Evolutionary conservation across 2,797 vertebrate species (phyloP).

Genomic region (Tolypeutes matacus): DNA sequence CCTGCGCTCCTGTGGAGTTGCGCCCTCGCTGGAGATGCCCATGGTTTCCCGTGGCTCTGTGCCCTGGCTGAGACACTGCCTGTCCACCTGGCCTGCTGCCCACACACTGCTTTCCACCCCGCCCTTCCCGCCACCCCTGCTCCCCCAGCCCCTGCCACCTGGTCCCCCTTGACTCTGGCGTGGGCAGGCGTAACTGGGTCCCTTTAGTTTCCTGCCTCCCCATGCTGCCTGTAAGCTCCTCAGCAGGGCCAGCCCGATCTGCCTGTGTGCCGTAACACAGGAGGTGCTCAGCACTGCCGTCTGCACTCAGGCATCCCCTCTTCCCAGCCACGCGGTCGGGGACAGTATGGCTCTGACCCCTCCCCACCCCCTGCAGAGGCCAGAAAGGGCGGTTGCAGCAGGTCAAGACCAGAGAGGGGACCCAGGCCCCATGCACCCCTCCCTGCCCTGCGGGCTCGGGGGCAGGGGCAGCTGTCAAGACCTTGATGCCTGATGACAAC

Average conservation of each 20-base stretch:
- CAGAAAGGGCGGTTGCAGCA: no score
- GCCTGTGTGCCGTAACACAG: background rate
- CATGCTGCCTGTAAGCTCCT: background rate
- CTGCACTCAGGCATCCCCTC: background rate
- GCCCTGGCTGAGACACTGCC: background rate
- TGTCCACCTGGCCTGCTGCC: background rate
- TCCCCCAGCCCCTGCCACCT: background rate
- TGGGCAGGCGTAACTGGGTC: background rate
- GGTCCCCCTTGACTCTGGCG: no score
- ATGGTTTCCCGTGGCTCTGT: no score
- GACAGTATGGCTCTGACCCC: no score
- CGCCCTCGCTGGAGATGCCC: background rate
- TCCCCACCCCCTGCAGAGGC: background rate
- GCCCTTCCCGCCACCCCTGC: accelerated
- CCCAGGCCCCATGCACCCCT: background rate
- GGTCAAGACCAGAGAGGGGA: background rate
- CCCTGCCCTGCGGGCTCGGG: background rate
- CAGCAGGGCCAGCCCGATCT: background rate
- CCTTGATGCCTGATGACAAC: background rate
- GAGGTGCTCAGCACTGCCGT: background rate
- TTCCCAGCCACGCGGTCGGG: background rate
- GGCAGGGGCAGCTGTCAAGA: background rate
- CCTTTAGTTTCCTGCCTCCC: background rate
- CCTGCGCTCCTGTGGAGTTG: background rate
- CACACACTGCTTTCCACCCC: no score